Conservation (phyloP, 1,140 invertebrate species). For the Aphaenogaster rudis region DNA sequence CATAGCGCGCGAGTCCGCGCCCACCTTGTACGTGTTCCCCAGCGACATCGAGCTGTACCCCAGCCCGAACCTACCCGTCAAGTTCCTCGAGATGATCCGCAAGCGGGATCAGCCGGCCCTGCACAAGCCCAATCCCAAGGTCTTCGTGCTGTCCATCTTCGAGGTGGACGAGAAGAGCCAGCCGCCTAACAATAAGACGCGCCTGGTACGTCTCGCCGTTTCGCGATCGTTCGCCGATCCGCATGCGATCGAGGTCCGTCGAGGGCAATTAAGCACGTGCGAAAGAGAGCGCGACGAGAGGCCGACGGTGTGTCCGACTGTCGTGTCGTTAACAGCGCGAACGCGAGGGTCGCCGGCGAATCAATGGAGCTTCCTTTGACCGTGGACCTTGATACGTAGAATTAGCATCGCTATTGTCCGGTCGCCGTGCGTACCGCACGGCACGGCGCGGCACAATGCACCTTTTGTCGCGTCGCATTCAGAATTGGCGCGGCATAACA, state of each 20-base stretch:
- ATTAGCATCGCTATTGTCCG: slow-evolving; percentile 62
- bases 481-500: slow-evolving; percentile 38
- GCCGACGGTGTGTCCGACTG: slow-evolving; percentile 33
- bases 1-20: slow-evolving; percentile 93
- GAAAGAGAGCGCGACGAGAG: slow-evolving; percentile 48
- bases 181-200: slow-evolving; percentile 92
- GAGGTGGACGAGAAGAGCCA: slow-evolving; percentile 92
- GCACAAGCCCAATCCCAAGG: slow-evolving; percentile 90
- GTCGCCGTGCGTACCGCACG: slow-evolving; percentile 1
- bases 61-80: slow-evolving; percentile 91
- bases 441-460: slow-evolving; percentile 43
- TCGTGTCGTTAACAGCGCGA: slow-evolving; percentile 55
- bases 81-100: slow-evolving; percentile 94
- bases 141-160: slow-evolving; percentile 94
- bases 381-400: slow-evolving; percentile 72
- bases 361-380: slow-evolving; percentile 77
- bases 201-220: slow-evolving; percentile 86
- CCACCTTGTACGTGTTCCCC: slow-evolving; percentile 94
- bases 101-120: slow-evolving; percentile 90
- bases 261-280: slow-evolving; percentile 53
- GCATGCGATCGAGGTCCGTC: neutral
- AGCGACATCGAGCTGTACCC: slow-evolving; percentile 96
- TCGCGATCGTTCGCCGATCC: too few species aligned
- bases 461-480: slow-evolving; percentile 43
- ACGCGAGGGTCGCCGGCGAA: slow-evolving; percentile 68